A percentile compares a stretch with the other conserved stretches of the same genome.
These are phyloP conservation scores for Nephrotoma appendiculata DNA, from an alignment of 2,888 invertebrate genomes.

Conservation along the genomic window DNA sequence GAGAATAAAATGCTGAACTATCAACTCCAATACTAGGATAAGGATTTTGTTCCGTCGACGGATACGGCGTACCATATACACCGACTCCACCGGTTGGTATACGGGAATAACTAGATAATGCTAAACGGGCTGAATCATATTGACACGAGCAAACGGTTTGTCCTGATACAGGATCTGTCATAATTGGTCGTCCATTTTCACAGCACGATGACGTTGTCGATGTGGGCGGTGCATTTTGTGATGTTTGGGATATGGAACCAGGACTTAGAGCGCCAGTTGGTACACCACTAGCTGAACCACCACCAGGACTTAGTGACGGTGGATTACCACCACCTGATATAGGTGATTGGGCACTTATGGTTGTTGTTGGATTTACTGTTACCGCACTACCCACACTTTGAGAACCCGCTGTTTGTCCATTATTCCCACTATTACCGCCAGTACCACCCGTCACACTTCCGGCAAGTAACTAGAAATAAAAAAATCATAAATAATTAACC, in stretches of 20 bases:
- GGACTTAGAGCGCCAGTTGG: constrained; percentile 26
- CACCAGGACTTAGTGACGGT: constrained; percentile 54
- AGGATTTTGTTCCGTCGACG: constrained; percentile 81
- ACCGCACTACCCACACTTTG: neutral
- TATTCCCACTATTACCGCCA: neutral
- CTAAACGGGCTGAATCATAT: constrained; percentile 77
- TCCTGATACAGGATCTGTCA: constrained; percentile 85
- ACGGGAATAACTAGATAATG: constrained; percentile 68
- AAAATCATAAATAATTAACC: neutral
- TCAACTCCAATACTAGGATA: constrained; percentile 88
- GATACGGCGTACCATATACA: constrained; percentile 77
- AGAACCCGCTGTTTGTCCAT: neutral
- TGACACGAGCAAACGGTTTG: constrained; percentile 91
- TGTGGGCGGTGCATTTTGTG: constrained; percentile 22
- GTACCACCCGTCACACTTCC: neutral
- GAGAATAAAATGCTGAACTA: constrained; percentile 89
- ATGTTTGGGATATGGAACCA: constrained; percentile 31
- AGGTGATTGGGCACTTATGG: constrained; percentile 60
- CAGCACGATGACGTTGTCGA: constrained; percentile 50
- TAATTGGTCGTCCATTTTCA: constrained; percentile 80
- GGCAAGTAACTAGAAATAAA: neutral
- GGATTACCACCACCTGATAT: constrained; percentile 63
- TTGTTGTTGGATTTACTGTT: constrained; percentile 41
- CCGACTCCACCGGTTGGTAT: constrained; percentile 65
- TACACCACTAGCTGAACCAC: constrained; percentile 31